Evolutionary conservation across 2,797 vertebrate genomes (phyloP).

Genomic region (Pseudochromis fuscus): DNA sequence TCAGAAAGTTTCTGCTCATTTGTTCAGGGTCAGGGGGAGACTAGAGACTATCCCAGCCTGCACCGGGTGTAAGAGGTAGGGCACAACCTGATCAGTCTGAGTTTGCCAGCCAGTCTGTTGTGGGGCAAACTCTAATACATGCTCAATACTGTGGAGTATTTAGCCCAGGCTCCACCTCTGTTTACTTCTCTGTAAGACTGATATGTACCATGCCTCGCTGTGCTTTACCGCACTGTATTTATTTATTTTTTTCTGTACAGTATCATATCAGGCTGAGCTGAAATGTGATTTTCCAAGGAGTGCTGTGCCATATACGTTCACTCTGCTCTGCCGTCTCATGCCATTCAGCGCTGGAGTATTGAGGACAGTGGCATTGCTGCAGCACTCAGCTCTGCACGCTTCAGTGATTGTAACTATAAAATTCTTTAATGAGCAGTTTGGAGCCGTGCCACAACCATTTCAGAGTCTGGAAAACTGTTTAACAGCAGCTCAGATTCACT

Average conservation of each 20-base stretch:
- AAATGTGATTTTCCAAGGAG: constrained; percentile 41
- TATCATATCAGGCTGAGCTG: constrained; percentile 34
- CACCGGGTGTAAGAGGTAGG: not conserved
- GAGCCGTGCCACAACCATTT: constrained; percentile 49
- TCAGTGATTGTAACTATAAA: constrained; percentile 54
- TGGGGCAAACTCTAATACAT: not conserved
- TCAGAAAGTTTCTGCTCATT: constrained; percentile 28
- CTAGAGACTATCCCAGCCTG: not conserved
- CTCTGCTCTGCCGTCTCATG: constrained; percentile 23
- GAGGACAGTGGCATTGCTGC: constrained; percentile 32
- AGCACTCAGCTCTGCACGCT: constrained; percentile 45
- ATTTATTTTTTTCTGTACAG: constrained; percentile 21
- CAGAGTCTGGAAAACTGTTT: constrained; percentile 52
- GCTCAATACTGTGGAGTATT: no score
- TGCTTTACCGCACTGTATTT: constrained; percentile 7
- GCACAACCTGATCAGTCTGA: not conserved
- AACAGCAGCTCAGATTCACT: constrained; percentile 48
- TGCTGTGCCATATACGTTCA: constrained; percentile 26
- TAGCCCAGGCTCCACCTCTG: not conserved
- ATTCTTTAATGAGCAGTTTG: constrained; percentile 68
- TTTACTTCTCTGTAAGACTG: constrained; percentile 5
- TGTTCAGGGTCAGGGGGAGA: not conserved
- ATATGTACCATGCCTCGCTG: constrained; percentile 7
- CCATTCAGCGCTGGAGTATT: constrained; percentile 5
- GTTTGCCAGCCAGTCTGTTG: not conserved